Percentiles rank a stretch among this genome's conserved stretches.
These are phyloP conservation scores for Acrocephalus arundinaceus DNA, from an alignment of 2,113 vertebrate species.

Conservation along the genomic window DNA sequence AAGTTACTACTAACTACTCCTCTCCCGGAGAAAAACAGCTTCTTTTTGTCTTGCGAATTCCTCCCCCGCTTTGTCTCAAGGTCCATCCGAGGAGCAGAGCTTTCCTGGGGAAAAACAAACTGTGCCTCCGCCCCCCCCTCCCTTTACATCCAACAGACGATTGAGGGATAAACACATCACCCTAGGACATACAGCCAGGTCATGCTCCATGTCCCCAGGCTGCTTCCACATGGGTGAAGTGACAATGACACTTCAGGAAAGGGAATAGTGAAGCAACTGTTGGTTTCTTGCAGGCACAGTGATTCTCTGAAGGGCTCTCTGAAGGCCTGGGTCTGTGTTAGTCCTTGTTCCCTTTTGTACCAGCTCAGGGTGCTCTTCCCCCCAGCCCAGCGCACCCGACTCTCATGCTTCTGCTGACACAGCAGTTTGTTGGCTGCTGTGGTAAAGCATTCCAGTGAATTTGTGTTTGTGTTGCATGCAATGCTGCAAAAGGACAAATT, in stretches of 20 bases:
- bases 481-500: background rate
- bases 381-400: background rate
- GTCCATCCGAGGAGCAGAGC: too few relatives aligned
- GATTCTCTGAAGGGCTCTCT: background rate
- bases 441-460: background rate
- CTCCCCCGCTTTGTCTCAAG: too few relatives aligned
- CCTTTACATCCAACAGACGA: too few relatives aligned
- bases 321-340: background rate
- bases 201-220: background rate
- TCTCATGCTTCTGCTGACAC: background rate
- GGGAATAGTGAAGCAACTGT: background rate
- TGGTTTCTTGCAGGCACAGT: background rate
- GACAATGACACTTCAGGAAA: background rate
- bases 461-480: background rate
- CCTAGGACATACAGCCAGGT: background rate
- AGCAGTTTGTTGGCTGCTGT: background rate
- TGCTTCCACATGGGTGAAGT: background rate
- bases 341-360: background rate
- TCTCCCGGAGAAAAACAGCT: too few relatives aligned
- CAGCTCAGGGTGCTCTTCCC: background rate
- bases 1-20: too few relatives aligned
- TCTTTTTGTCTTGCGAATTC: too few relatives aligned
- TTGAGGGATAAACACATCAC: too few relatives aligned
- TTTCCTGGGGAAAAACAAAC: too few relatives aligned
- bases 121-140: too few relatives aligned